Percentiles rank a stretch among this genome's conserved stretches.
These are phyloP conservation scores for Ptychodera flava DNA, from an alignment of 35 echinoderm and acorn worm genomes.

Conservation along the genomic window DNA sequence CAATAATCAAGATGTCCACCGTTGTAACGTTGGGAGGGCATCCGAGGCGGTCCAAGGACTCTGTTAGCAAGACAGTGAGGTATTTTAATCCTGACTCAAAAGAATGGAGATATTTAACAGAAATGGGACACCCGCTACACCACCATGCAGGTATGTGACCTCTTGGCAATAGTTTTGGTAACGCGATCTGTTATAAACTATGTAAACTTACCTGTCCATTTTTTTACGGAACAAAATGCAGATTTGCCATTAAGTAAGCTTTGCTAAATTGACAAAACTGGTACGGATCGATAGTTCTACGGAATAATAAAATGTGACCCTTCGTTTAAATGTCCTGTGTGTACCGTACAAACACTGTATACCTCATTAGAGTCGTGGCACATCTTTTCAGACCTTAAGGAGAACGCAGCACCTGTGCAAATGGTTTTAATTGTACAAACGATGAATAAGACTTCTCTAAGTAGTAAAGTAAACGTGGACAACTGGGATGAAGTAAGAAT, in stretches of 20 bases:
- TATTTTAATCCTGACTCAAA: conserved; percentile 56
- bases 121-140: conserved; percentile 78
- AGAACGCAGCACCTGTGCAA: no score
- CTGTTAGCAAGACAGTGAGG: conserved; percentile 46
- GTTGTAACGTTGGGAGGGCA: conserved; percentile 81
- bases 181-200: not conserved
- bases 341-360: not conserved
- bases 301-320: not conserved
- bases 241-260: no score
- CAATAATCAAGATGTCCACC: conserved; percentile 46
- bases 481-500: no score
- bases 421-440: no score
- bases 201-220: no score
- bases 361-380: not conserved
- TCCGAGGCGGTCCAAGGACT: conserved; percentile 60
- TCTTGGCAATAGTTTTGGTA: not conserved
- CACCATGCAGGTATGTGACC: conserved; percentile 70
- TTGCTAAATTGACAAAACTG: no score
- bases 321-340: not conserved
- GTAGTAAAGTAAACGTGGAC: no score
- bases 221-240: no score
- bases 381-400: not conserved
- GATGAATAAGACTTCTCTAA: no score
- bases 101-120: conserved; percentile 49
- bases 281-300: no score